A percentile compares a stretch with the other conserved stretches of the same genome.
Conservation (phyloP, 1,140 invertebrate genomes). For the Anastatus disparis region DNA sequence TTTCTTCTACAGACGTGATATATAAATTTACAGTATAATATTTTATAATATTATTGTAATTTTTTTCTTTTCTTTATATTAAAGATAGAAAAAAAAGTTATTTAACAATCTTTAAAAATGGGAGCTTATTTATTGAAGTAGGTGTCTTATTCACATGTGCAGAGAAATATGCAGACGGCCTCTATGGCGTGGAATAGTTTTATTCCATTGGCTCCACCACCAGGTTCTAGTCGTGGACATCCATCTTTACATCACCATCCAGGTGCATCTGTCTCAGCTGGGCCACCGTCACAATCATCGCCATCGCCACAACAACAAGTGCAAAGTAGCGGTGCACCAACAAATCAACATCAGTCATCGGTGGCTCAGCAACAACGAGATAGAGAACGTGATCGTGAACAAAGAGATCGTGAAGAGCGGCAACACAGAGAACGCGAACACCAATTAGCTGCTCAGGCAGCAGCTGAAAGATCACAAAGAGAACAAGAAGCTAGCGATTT, state of each 20-base stretch:
- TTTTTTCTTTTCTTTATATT: too few species aligned
- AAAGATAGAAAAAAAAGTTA: too few species aligned
- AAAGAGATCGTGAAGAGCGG: slow-evolving; percentile 12
- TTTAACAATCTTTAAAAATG: too few species aligned
- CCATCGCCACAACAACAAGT: slow-evolving; percentile 34
- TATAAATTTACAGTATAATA: too few species aligned
- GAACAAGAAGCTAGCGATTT: slow-evolving; percentile 33
- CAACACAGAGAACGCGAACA: slow-evolving; percentile 21
- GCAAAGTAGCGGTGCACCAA: too few species aligned
- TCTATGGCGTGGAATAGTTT: slow-evolving; percentile 62
- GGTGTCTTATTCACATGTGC: slow-evolving; percentile 58
- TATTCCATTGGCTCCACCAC: slow-evolving; percentile 58
- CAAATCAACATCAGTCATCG: slow-evolving; percentile 46
- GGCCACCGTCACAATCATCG: slow-evolving; percentile 53
- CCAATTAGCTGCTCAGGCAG: slow-evolving; percentile 51
- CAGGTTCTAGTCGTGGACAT: slow-evolving; percentile 53
- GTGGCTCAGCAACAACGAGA: slow-evolving; percentile 41
- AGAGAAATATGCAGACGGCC: slow-evolving; percentile 63
- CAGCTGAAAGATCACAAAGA: slow-evolving; percentile 50
- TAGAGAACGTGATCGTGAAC: slow-evolving; percentile 53
- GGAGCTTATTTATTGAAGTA: slow-evolving; percentile 59
- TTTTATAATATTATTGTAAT: too few species aligned
- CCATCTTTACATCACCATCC: slow-evolving; percentile 47
- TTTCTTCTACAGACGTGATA: too few species aligned
- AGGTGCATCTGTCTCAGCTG: slow-evolving; percentile 55